Base-by-base conservation (phyloP, 1,140 invertebrate genomes). In the Drosophila varians region DNA sequence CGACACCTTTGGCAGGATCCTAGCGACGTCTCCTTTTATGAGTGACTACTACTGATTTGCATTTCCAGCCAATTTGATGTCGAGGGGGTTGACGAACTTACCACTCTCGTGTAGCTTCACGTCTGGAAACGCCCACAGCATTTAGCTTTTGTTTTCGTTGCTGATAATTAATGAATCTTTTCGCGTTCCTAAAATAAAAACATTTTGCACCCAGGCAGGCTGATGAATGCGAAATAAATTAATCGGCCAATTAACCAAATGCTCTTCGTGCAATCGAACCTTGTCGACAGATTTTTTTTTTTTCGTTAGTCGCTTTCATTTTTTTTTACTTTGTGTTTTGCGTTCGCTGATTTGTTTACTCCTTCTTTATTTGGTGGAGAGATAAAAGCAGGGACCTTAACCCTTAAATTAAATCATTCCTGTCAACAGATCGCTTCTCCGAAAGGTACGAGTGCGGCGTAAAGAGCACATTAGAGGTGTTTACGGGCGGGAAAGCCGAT, bases 211-310 rank as follows among this genome's bases (percentile, higher is more conserved):
- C 47, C 55, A 1, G 25, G 0, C 55, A 1, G 25, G 0, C 12
- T 54, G 34, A 73, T 62, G 46, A 74, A 74, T 74, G 46, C 52
- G 31, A 46, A 74, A 53, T 66, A 53, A 74, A 58, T 58, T 43
- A 74, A 74, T 65, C 66, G 49, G 43, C 28, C 58, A 73, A 74
- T 74, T 74, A 74, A 52, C 38, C 56, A 56, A 51, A 14, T 47
- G 19, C 62, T 49, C 8, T 26, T 31, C 19, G 48, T 66, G 38
- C 49, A 45, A 53, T 53, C 38, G 9, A 42, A 40, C 16, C 12
- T 19, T 9, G 43, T 38, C 34, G 34, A 38, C n/a, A 16, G n/a
- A 5, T 38, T 1, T 11, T 31, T 31, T 31, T 31, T 31, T 23
- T 48, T 26, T 18, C 31, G 43, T 25, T 12, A 54, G 40, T 46